A percentile compares a stretch with the other conserved stretches of the same genome.
Conservation (phyloP, 2,113 vertebrate genomes). For the Cathartes aura region DNA sequence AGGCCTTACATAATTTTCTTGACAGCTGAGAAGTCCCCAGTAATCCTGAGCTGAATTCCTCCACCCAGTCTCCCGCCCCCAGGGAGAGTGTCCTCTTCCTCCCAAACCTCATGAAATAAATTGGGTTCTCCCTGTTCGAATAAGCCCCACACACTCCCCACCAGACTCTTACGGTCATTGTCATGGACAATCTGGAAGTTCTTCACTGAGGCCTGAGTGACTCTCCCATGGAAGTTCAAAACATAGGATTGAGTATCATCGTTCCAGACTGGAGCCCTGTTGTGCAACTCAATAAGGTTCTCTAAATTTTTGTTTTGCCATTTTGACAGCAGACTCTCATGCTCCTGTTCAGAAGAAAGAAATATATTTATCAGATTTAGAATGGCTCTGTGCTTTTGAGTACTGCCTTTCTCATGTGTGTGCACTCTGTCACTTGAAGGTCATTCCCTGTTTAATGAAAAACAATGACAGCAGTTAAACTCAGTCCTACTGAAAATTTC, state of each 20-base stretch:
- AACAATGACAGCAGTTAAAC: background rate
- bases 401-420: background rate
- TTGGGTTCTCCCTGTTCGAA: background rate
- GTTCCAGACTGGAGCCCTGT: conserved; percentile 97
- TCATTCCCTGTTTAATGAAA: background rate
- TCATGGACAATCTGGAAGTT: conserved; percentile 98
- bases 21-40: background rate
- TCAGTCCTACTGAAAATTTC: background rate
- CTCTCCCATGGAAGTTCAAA: conserved; percentile 95
- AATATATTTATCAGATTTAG: background rate
- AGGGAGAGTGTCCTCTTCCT: background rate
- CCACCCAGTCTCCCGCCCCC: background rate
- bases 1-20: background rate
- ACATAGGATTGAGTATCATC: conserved; percentile 97
- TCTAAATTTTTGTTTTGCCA: conserved; percentile 91
- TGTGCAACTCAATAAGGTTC: conserved; percentile 94
- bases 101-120: background rate
- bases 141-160: background rate
- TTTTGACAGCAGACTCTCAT: conserved; percentile 89
- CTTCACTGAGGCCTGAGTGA: conserved; percentile 96
- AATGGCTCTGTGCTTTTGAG: background rate
- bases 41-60: background rate
- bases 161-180: conserved; percentile 88
- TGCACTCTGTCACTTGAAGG: background rate
- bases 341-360: conserved; percentile 80